These are phyloP conservation scores for Thelaira solivaga DNA, from an alignment of 2,888 invertebrate species.

Conservation along the genomic window DNA sequence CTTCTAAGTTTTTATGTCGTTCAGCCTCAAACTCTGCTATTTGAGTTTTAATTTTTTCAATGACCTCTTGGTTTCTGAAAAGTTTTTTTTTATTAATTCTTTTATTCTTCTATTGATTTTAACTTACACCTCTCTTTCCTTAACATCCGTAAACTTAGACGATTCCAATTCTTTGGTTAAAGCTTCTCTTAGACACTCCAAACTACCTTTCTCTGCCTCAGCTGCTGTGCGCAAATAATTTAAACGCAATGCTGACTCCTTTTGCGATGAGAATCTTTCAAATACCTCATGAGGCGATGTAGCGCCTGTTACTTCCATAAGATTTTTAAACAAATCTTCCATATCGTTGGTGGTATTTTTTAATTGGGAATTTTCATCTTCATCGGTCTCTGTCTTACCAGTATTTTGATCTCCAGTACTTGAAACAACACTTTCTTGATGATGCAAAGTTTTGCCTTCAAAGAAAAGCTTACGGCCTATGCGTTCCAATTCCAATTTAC, in stretches of 20 bases:
- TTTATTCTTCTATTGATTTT: neutral
- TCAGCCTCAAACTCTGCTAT: conserved; percentile 79
- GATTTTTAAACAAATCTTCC: conserved; percentile 84
- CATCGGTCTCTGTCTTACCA: conserved; percentile 74
- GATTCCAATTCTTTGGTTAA: conserved; percentile 84
- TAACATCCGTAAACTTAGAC: conserved; percentile 87
- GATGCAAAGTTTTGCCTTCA: conserved; percentile 79
- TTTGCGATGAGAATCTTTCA: conserved; percentile 84
- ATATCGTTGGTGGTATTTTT: conserved; percentile 76
- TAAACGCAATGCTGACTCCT: conserved; percentile 84
- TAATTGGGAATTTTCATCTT: conserved; percentile 73
- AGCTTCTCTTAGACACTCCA: conserved; percentile 83
- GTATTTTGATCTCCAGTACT: conserved; percentile 76
- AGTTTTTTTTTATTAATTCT: neutral
- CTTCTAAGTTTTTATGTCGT: conserved; percentile 74
- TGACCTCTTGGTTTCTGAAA: conserved; percentile 84
- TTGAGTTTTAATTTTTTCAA: conserved; percentile 81
- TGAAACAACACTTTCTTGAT: conserved; percentile 81
- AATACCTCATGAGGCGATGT: conserved; percentile 86
- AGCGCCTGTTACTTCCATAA: conserved; percentile 88
- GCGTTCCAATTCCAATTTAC: conserved; percentile 85
- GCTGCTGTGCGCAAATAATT: conserved; percentile 84
- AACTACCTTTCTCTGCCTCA: conserved; percentile 84
- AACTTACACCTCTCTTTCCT: conserved; percentile 87
- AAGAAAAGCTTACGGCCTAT: conserved; percentile 87